Evolutionary conservation across 2,888 invertebrate genomes (phyloP).

Genomic region (Cephonodes hylas): DNA sequence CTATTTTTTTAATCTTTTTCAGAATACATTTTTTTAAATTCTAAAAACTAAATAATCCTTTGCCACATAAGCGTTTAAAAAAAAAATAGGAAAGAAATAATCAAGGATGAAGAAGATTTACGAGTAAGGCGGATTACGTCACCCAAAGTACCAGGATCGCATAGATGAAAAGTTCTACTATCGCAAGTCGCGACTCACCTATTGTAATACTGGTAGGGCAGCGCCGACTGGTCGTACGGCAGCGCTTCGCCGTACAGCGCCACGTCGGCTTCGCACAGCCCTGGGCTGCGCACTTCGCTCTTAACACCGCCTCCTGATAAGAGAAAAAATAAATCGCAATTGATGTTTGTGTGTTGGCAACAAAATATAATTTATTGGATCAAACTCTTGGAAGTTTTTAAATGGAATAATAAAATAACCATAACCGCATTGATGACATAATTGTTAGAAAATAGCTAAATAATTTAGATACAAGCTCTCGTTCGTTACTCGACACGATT

Average conservation of each 20-base stretch:
- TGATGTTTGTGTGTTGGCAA: too few species aligned
- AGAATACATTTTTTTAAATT: too few species aligned
- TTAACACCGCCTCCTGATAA: constrained; percentile 80
- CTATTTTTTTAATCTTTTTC: too few species aligned
- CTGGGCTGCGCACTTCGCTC: constrained; percentile 87
- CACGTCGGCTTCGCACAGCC: constrained; percentile 80
- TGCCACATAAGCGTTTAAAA: too few species aligned
- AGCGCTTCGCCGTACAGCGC: constrained; percentile 76
- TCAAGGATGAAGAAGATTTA: not conserved
- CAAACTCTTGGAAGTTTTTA: too few species aligned
- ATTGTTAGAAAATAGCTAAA: too few species aligned
- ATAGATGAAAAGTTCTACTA: not conserved
- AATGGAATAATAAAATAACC: too few species aligned
- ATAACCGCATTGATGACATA: too few species aligned
- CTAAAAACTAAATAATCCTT: too few species aligned
- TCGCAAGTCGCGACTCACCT: constrained; percentile 64
- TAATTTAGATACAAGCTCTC: too few species aligned
- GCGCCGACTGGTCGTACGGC: constrained; percentile 78
- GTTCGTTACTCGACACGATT: too few species aligned
- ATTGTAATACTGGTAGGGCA: constrained; percentile 89
- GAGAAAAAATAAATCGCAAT: not conserved
- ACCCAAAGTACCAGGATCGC: not conserved
- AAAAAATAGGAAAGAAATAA: not conserved
- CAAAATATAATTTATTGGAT: too few species aligned
- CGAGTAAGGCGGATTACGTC: not conserved